Conservation (phyloP, 1,140 invertebrate species). For the Sogatella furcifera region DNA sequence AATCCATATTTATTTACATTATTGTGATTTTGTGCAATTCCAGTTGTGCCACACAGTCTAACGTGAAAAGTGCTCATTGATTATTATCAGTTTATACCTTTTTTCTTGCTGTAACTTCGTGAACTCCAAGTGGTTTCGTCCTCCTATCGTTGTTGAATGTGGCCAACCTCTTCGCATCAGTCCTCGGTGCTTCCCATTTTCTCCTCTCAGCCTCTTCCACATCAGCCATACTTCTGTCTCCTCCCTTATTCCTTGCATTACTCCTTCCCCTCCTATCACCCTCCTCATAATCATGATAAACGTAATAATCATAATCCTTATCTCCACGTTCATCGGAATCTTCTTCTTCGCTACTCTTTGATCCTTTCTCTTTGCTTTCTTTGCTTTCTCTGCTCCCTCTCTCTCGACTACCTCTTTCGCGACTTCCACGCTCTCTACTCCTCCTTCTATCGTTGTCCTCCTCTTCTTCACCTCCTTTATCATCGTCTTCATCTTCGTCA, state of each 20-base stretch:
- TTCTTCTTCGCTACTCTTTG: neutral
- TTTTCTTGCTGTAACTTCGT: too few relatives aligned
- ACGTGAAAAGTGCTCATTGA: too few relatives aligned
- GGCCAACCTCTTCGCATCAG: neutral
- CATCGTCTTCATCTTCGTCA: neutral
- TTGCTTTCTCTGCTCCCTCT: neutral
- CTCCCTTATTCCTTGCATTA: neutral
- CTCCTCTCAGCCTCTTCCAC: neutral
- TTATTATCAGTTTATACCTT: too few relatives aligned
- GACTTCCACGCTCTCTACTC: neutral
- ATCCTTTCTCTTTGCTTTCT: neutral
- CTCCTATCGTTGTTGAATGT: neutral
- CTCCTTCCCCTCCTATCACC: neutral
- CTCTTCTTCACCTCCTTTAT: neutral
- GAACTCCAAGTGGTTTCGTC: too few relatives aligned
- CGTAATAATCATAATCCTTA: constrained; percentile 1
- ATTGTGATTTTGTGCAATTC: too few relatives aligned
- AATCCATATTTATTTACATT: too few relatives aligned
- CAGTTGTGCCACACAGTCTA: too few relatives aligned
- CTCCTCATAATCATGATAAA: constrained; percentile 1
- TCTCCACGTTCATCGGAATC: neutral
- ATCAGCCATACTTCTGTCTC: neutral
- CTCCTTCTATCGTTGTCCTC: neutral
- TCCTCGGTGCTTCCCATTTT: neutral
- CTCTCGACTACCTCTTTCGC: neutral